These are phyloP conservation scores for Acleris literana DNA, from an alignment of 2,888 invertebrate genomes.

Conservation along the genomic window DNA sequence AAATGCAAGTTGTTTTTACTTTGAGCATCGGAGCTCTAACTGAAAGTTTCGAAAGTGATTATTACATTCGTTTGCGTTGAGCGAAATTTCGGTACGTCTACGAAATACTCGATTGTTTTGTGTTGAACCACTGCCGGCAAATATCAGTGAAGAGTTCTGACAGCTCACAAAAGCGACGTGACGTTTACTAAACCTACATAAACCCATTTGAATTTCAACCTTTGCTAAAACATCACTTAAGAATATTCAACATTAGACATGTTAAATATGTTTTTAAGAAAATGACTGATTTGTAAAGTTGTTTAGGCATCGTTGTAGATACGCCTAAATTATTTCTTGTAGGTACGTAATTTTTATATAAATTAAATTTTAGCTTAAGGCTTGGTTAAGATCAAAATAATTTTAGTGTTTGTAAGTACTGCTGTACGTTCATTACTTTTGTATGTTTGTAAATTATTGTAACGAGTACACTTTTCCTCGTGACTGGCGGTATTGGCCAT, in stretches of 20 bases:
- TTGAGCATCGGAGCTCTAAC: neutral
- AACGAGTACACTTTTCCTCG: conserved; percentile 25
- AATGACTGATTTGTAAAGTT: conserved; percentile 76
- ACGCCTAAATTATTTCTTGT: conserved; percentile 68
- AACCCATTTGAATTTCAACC: conserved; percentile 19
- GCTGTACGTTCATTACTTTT: conserved; percentile 45
- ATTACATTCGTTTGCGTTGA: neutral
- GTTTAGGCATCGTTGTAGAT: conserved; percentile 68
- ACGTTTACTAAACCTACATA: conserved; percentile 18
- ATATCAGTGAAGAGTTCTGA: conserved; percentile 5
- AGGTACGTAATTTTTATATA: conserved; percentile 60
- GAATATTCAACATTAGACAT: conserved; percentile 34
- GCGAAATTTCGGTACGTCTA: neutral
- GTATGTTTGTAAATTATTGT: conserved; percentile 50
- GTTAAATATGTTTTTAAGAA: conserved; percentile 66
- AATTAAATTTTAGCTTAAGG: conserved; percentile 50
- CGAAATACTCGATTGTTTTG: conserved; percentile 4
- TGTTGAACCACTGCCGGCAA: conserved; percentile 3
- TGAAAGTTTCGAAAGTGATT: neutral
- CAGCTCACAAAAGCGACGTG: conserved; percentile 16
- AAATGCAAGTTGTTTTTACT: neutral
- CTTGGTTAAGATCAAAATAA: conserved; percentile 46
- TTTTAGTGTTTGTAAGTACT: conserved; percentile 52
- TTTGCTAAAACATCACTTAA: conserved; percentile 34
- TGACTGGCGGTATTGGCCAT: conserved; percentile 50